Percentiles rank a stretch among this genome's conserved stretches.
Conservation (phyloP, 2,797 vertebrate species). For the Coccyzus lansbergi region DNA sequence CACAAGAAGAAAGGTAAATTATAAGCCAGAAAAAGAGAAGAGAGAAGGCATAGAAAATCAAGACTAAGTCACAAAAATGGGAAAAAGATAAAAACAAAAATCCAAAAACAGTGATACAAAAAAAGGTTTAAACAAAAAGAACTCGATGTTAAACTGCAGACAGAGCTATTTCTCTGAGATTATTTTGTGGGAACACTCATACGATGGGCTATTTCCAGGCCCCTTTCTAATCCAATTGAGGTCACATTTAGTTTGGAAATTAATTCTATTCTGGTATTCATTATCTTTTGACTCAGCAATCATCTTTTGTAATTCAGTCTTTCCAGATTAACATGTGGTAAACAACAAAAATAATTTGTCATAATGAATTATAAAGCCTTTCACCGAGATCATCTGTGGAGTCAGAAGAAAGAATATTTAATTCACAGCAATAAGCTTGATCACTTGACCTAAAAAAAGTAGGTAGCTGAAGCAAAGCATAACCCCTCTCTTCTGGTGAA, state of each 20-base stretch:
- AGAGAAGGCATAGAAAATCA: background rate
- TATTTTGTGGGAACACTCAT: background rate
- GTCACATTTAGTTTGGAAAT: background rate
- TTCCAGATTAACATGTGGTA: background rate
- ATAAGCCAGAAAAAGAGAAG: background rate
- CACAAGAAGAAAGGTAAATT: background rate
- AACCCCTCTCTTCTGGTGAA: background rate
- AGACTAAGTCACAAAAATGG: background rate
- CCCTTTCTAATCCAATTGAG: background rate
- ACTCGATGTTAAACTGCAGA: background rate
- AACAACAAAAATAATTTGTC: background rate
- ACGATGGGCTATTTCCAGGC: background rate
- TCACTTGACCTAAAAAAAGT: background rate
- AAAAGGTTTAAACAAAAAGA: background rate
- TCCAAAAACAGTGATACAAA: background rate
- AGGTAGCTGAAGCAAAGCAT: background rate
- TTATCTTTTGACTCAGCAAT: background rate
- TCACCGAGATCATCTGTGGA: background rate
- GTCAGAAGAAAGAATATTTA: background rate
- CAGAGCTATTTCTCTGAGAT: background rate
- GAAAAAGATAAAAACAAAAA: background rate
- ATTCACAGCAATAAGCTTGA: background rate
- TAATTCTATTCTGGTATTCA: background rate
- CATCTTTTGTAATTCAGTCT: background rate
- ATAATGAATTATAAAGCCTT: background rate